Percentiles rank a stretch among this genome's conserved stretches.
phyloP scores from a whole-genome alignment of 2,888 invertebrate genomes.

The Trisateles emortualis region DNA sequence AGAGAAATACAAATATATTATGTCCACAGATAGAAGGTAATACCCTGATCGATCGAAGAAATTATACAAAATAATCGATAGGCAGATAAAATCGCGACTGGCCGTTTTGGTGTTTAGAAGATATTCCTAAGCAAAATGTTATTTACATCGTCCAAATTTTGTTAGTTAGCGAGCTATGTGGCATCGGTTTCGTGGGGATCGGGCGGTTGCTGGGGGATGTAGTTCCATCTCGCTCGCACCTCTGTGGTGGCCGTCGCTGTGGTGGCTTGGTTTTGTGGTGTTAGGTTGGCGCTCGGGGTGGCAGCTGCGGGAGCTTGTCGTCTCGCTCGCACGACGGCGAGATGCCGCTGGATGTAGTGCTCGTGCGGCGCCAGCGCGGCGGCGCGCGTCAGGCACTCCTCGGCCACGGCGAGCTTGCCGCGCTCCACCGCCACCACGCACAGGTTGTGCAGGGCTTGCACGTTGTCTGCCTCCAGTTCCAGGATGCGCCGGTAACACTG shows the following conservation, averaged over 20 bases:
- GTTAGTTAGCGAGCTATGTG: constrained; percentile 66
- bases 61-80: constrained; percentile 47
- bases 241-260: constrained; percentile 54
- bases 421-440: constrained; percentile 98
- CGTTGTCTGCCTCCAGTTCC: constrained; percentile 95
- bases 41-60: constrained; percentile 59
- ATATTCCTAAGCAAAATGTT: constrained; percentile 44
- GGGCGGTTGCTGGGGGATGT: constrained; percentile 82
- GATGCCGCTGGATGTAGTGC: constrained; percentile 96
- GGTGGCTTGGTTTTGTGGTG: constrained; percentile 45
- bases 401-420: constrained; percentile 94
- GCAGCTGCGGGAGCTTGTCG: constrained; percentile 49
- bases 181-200: constrained; percentile 77
- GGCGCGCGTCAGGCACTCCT: constrained; percentile 93
- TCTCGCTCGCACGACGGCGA: constrained; percentile 94
- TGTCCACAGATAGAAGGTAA: constrained; percentile 43
- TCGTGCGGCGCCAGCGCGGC: constrained; percentile 94
- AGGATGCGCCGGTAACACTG: constrained; percentile 96
- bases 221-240: constrained; percentile 83
- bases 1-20: constrained; percentile 36
- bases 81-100: constrained; percentile 47
- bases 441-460: constrained; percentile 97
- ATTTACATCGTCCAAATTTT: constrained; percentile 39
- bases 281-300: constrained; percentile 35
- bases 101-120: constrained; percentile 49